phyloP scores from a whole-genome alignment of 2,797 vertebrate species.

The Sebastes elongatus region DNA sequence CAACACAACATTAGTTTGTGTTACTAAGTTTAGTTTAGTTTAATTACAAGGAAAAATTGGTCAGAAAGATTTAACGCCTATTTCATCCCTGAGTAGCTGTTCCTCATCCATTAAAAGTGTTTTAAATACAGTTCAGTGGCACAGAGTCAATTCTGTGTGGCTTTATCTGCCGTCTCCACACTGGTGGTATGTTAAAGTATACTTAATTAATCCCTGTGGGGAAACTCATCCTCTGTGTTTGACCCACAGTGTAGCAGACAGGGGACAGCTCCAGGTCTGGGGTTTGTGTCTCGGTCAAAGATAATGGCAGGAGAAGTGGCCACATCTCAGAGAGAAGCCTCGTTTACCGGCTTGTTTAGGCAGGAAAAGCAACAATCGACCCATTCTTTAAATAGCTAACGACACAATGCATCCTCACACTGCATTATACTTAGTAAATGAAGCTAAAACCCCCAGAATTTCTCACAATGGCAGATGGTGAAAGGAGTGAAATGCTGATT shows the following conservation, averaged over 20 bases:
- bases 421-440: neutral
- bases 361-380: neutral
- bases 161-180: constrained; percentile 3
- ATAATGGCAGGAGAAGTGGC: neutral
- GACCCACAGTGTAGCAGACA: neutral
- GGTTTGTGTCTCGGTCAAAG: neutral
- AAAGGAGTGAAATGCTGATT: neutral
- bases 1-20: neutral
- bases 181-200: constrained; percentile 2
- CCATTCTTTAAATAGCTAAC: neutral
- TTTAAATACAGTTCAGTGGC: constrained; percentile 26
- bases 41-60: neutral
- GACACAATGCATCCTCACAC: neutral
- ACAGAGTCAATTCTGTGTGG: neutral
- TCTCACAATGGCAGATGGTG: neutral
- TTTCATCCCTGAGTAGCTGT: neutral
- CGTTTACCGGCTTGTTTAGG: neutral
- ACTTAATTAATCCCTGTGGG: constrained; percentile 56
- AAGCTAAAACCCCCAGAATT: neutral
- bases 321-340: neutral
- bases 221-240: constrained; percentile 23
- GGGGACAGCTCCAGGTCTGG: neutral
- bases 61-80: neutral
- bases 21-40: neutral
- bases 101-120: constrained; percentile 3